These are phyloP conservation scores for Bombyx mandarina DNA, from an alignment of 1,140 invertebrate genomes.

Conservation along the genomic window DNA sequence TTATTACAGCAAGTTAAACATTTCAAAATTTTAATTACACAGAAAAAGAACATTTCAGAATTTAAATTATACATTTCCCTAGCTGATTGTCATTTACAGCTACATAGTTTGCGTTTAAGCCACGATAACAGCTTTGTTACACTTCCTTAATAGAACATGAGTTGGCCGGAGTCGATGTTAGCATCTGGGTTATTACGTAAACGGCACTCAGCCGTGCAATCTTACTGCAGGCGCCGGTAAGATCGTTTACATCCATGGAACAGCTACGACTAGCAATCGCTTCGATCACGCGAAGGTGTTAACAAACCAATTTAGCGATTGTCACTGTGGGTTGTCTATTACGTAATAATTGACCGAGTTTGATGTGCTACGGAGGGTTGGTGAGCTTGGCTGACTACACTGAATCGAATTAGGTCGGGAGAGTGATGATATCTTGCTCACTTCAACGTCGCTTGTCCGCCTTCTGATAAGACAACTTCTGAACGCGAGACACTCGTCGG, in stretches of 20 bases:
- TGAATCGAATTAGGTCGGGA: slow-evolving; percentile 49
- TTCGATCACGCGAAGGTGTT: slow-evolving; percentile 1
- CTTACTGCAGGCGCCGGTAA: neutral
- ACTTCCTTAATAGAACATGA: slow-evolving; percentile 33
- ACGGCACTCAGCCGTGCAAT: neutral
- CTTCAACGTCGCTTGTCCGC: slow-evolving; percentile 28
- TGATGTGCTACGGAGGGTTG: slow-evolving; percentile 14
- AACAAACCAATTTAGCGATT: slow-evolving; percentile 10
- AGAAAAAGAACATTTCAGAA: too few species aligned
- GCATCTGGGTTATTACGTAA: slow-evolving; percentile 10
- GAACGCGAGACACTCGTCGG: slow-evolving; percentile 36
- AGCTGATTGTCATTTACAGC: slow-evolving; percentile 44
- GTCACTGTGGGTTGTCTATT: slow-evolving; percentile 3
- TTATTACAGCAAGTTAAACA: too few species aligned
- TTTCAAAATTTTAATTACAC: too few species aligned
- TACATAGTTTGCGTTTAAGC: slow-evolving; percentile 48
- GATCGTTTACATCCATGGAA: neutral
- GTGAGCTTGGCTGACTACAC: slow-evolving; percentile 18
- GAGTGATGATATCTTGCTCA: slow-evolving; percentile 40
- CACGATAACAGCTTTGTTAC: slow-evolving; percentile 53
- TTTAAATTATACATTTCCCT: neutral
- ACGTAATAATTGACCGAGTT: slow-evolving; percentile 13
- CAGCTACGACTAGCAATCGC: neutral
- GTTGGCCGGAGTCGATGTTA: slow-evolving; percentile 21
- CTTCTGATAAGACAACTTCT: slow-evolving; percentile 44